Conservation (phyloP, 2,113 vertebrate genomes). For the Hydrolagus affinis region DNA sequence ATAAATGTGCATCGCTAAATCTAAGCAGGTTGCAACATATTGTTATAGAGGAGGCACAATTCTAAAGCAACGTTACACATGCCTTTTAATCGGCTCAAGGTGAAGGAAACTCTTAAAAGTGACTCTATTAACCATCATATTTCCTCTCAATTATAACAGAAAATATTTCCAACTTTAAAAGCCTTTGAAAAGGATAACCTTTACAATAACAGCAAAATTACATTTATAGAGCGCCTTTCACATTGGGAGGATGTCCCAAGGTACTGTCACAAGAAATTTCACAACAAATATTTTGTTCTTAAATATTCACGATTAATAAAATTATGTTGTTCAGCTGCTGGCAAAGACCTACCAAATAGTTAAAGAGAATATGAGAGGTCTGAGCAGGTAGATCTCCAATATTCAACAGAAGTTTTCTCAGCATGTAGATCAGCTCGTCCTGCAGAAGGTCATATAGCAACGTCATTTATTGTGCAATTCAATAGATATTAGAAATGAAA, state of each 20-base stretch:
- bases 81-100: background rate
- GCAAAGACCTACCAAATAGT: conserved; percentile 80
- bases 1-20: background rate
- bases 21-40: background rate
- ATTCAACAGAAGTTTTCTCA: conserved; percentile 89
- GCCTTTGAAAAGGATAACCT: background rate
- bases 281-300: background rate
- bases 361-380: conserved; percentile 96
- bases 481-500: background rate
- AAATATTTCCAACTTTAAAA: background rate
- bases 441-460: conserved; percentile 44
- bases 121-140: background rate
- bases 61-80: background rate
- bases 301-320: background rate
- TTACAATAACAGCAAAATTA: too few relatives aligned
- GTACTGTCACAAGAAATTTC: background rate
- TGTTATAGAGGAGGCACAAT: too few relatives aligned
- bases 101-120: background rate
- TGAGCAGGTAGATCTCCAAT: conserved; percentile 94
- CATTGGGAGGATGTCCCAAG: too few relatives aligned
- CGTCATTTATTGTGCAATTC: background rate
- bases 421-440: conserved; percentile 97
- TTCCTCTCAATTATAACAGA: background rate
- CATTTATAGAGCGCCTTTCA: too few relatives aligned
- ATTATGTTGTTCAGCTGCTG: background rate